These are phyloP conservation scores for Etheostoma perlongum DNA, from an alignment of 2,797 vertebrate species.

Conservation along the genomic window DNA sequence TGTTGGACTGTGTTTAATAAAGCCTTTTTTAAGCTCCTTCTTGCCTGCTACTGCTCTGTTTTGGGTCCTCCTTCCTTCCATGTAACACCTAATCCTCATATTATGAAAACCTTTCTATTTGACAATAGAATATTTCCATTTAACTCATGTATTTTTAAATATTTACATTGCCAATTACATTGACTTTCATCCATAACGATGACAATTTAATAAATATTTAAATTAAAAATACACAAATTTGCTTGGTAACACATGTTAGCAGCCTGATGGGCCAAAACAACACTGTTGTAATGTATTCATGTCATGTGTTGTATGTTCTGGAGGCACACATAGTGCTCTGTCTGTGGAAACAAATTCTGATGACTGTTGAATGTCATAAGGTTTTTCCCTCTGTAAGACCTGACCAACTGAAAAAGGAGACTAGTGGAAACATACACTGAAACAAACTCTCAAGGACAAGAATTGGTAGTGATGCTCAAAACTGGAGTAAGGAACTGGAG, in stretches of 20 bases:
- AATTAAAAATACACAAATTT: neutral
- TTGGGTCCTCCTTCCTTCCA: no score
- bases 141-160: neutral
- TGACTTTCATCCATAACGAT: neutral
- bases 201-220: neutral
- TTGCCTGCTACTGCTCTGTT: no score
- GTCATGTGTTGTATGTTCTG: neutral
- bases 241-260: neutral
- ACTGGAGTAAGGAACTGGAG: neutral
- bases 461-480: neutral
- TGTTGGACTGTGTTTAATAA: no score
- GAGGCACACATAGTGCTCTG: neutral
- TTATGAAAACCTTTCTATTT: conserved; percentile 9
- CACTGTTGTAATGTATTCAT: neutral
- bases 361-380: neutral
- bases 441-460: conserved; percentile 11
- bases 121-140: conserved; percentile 8
- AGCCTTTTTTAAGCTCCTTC: no score
- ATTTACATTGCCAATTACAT: neutral
- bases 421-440: conserved; percentile 5
- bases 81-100: neutral
- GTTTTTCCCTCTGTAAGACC: neutral
- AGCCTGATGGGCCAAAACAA: neutral
- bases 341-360: neutral
- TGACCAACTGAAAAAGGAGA: conserved; percentile 12